Evolutionary conservation across 1,140 invertebrate species (phyloP), one percentile per base, ranked within the genome.

Genomic region (Orussus abietinus): DNA sequence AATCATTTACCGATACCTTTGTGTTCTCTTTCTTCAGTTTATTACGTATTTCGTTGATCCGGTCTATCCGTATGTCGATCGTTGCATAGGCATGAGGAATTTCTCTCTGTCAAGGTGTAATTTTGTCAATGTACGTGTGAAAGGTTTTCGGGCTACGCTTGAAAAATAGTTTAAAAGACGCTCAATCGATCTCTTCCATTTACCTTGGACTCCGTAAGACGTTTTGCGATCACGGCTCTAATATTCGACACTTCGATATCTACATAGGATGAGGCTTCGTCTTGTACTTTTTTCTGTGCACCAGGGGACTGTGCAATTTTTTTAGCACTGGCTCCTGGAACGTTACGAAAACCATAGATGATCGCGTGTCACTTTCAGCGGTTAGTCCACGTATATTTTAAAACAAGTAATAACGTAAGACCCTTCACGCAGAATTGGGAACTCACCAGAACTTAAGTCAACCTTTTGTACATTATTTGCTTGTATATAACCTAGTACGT

Each of bases 61-160:
- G 66, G 61, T 97, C 92, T 34, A 98, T 82, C 51, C 84, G 80
- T 22, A 96, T 82, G 48, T 97, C 92, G 11, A 86, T 79, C 5
- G 82, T 84, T 0, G 96, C 76, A 69, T 98, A 98, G 68, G 97
- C 98, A 73, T 99, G 96, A n/a, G 97, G 97, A 62, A 99, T 94
- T 29, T 72, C 79, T 18, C 53, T 57, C 69, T 72, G 21, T n/a
- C n/a, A n/a, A n/a, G n/a, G n/a, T n/a, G n/a, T n/a, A n/a, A n/a
- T n/a, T n/a, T n/a, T n/a, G n/a, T n/a, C n/a, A n/a, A n/a, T n/a
- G n/a, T n/a, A n/a, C n/a, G n/a, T n/a, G n/a, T n/a, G n/a, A n/a
- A n/a, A n/a, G n/a, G n/a, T n/a, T n/a, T n/a, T n/a, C n/a, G n/a
- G n/a, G n/a, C n/a, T n/a, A n/a, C n/a, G n/a, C n/a, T n/a, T n/a